A percentile compares a stretch with the other conserved stretches of the same genome.
Conservation (phyloP, 2,888 invertebrate genomes). For the Julus scanicus region DNA sequence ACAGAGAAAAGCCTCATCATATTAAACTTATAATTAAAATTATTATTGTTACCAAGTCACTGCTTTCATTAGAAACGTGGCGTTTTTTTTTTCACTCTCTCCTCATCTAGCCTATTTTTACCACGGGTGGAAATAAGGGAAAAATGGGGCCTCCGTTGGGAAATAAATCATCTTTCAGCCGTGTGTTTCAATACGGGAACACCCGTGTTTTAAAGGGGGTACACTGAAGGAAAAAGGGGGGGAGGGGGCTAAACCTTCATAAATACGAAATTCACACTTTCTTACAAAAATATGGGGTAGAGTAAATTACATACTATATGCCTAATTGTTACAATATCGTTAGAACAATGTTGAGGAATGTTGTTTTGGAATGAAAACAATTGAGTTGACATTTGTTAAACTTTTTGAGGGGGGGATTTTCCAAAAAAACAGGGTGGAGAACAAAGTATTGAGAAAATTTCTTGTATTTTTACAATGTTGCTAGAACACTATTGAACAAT, state of each 20-base stretch:
- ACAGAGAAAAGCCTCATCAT: slow-evolving; percentile 59
- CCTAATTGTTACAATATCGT: too few species aligned
- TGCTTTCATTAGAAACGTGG: slow-evolving; percentile 48
- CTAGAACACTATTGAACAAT: too few species aligned
- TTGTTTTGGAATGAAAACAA: too few species aligned
- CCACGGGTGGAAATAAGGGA: not conserved
- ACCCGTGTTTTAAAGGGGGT: too few species aligned
- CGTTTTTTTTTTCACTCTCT: slow-evolving; percentile 3
- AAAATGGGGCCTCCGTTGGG: not conserved
- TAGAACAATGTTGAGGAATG: too few species aligned
- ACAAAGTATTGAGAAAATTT: too few species aligned
- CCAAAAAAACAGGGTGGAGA: too few species aligned
- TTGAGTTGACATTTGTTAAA: too few species aligned
- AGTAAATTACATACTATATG: not conserved
- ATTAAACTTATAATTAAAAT: slow-evolving; percentile 59
- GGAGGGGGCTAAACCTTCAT: not conserved
- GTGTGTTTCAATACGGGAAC: too few species aligned
- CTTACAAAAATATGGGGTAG: not conserved
- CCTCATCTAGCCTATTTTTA: not conserved
- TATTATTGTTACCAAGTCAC: slow-evolving; percentile 59
- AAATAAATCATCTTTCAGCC: slow-evolving; percentile 26
- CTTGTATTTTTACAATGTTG: too few species aligned
- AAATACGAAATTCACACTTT: not conserved
- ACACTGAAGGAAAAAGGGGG: not conserved
- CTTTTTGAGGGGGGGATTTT: too few species aligned